Percentiles rank a stretch among this genome's conserved stretches.
Evolutionary conservation across 1,140 invertebrate genomes (phyloP).

Genomic region (Aporrectodea caliginosa): DNA sequence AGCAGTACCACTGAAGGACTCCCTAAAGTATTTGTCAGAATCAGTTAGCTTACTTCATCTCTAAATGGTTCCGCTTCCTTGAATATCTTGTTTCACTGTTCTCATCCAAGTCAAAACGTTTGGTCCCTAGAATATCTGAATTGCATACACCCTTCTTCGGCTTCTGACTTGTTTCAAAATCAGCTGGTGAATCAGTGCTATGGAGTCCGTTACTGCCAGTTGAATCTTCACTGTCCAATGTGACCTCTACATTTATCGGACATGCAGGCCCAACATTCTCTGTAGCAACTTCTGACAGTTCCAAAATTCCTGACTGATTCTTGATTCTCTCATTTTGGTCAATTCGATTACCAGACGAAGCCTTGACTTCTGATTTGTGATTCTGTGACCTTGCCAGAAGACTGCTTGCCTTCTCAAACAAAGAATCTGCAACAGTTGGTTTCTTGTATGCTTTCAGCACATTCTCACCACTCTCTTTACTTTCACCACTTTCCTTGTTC

Average conservation of each 20-base stretch:
- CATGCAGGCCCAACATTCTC: no score
- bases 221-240: not conserved
- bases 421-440: not conserved
- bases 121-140: no score
- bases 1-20: no score
- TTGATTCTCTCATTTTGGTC: not conserved
- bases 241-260: not conserved
- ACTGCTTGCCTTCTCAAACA: not conserved
- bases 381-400: not conserved
- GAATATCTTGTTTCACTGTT: no score
- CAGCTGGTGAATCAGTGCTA: not conserved
- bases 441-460: not conserved
- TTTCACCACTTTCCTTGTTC: no score
- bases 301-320: not conserved
- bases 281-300: no score
- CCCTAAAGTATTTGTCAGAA: no score
- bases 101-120: no score
- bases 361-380: not conserved
- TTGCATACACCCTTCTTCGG: no score
- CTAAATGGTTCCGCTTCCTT: no score
- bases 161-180: no score
- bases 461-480: not conserved
- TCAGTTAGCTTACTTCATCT: no score
- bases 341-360: not conserved
- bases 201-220: not conserved